Percentiles rank a stretch among this genome's conserved stretches.
These are phyloP conservation scores for Daubentonia madagascariensis DNA, from an alignment of 2,113 vertebrate species.

Conservation along the genomic window DNA sequence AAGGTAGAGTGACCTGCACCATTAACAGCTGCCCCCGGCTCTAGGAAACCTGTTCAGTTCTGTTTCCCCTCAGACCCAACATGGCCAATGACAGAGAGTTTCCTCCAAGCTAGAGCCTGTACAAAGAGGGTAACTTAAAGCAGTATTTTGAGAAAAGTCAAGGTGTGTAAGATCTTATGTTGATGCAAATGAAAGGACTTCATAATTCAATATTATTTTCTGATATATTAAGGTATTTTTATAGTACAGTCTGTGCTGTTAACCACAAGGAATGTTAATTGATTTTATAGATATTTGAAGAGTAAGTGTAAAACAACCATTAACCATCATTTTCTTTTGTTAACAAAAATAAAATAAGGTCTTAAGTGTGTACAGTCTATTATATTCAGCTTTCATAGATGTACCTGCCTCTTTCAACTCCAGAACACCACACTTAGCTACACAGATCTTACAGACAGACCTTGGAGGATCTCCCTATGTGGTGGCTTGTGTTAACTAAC, in stretches of 20 bases:
- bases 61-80: not conserved
- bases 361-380: not conserved
- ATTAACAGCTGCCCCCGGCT: too few species aligned
- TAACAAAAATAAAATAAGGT: conserved; percentile 43
- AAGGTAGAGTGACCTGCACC: not conserved
- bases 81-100: not conserved
- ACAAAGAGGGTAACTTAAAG: not conserved
- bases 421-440: not conserved
- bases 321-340: conserved; percentile 30
- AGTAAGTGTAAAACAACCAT: conserved; percentile 24
- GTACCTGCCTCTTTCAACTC: not conserved
- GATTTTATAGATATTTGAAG: conserved; percentile 24
- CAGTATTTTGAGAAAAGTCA: not conserved
- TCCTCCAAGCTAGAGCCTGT: not conserved
- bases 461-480: not conserved
- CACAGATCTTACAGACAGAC: not conserved
- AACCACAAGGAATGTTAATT: conserved; percentile 31
- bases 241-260: not conserved
- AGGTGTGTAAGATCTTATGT: not conserved
- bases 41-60: not conserved
- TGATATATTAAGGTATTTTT: not conserved
- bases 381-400: not conserved
- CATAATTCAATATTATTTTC: not conserved
- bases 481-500: not conserved
- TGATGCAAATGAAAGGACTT: conserved; percentile 3